Base-by-base conservation (phyloP, 2,113 vertebrate genomes). In the Sander vitreus region DNA sequence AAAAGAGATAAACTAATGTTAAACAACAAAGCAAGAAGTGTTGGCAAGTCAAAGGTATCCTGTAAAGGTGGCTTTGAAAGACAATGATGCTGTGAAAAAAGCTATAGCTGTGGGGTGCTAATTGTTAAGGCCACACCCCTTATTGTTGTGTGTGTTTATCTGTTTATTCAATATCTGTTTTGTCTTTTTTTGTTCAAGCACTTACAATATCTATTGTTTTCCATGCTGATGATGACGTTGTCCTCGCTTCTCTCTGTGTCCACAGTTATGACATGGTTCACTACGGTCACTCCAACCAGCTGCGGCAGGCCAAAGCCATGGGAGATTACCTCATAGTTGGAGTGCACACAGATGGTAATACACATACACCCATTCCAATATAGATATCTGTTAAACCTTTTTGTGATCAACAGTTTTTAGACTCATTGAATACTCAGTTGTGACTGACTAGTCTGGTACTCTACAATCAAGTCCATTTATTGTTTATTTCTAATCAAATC, bases 201-300 rank as follows among this genome's bases (percentile, higher is more conserved):
- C 6, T 36, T 19, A 25, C 18, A 68, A 12, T 15, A 33, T 19
- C 12, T 79, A n/a, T 76, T 60, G 19, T 72, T 60, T 58, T 48
- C 11, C 13, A 47, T 21, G 47, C 16, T 80, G 14, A 39, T 43
- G 39, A 55, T 43, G 39, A 55, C 0, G 1, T 21, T 43, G 27
- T 2, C 0, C 0, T 77, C 62, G 74, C 27, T 85, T 23, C 65
- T 47, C 6, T 87, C 33, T 51, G 21, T 79, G 47, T 86, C 73
- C 51, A 3, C 90, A 99, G 98, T 93, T 99, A 99, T 51, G 98
- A 99, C 95, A 99, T 99, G 98, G 98, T 99, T 21, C 98, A 99
- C 89, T 99, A 98, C 0, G 98, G 98, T 5, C 98, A 99, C 93
- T 99, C 98, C 0, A 99, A 99, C 94, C 98, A 99, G 94, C 96